These are phyloP conservation scores for Rhodinocichla rosea DNA, from an alignment of 2,113 vertebrate genomes.

Conservation along the genomic window DNA sequence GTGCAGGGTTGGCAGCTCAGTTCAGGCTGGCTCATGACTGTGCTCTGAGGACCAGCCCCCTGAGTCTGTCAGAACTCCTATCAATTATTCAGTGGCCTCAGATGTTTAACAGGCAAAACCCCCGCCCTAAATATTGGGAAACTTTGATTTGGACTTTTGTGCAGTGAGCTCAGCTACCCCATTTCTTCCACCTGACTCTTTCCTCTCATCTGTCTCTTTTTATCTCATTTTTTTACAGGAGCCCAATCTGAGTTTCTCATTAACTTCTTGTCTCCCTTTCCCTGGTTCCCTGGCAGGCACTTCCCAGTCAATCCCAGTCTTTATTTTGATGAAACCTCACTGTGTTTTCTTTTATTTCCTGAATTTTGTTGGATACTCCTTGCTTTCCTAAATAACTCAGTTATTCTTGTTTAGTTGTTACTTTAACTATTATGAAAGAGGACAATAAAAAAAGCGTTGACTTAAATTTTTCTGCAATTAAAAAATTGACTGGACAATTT, in stretches of 20 bases:
- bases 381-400: not conserved
- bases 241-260: not conserved
- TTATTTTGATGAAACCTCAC: not conserved
- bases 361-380: not conserved
- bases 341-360: not conserved
- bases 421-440: not conserved
- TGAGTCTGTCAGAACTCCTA: not conserved
- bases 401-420: not conserved
- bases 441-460: not conserved
- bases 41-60: not conserved
- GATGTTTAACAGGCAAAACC: not conserved
- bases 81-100: not conserved
- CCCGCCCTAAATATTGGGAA: accelerated
- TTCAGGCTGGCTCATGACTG: not conserved
- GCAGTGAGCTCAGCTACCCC: not conserved
- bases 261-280: not conserved
- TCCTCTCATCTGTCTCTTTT: not conserved
- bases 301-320: not conserved
- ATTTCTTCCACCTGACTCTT: not conserved
- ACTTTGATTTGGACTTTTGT: not conserved
- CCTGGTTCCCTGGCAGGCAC: not conserved
- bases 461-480: not conserved
- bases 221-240: not conserved
- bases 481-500: not conserved
- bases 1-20: not conserved